These are phyloP conservation scores for Leucoraja ocellata DNA, from an alignment of 2,797 vertebrate genomes.

Conservation along the genomic window DNA sequence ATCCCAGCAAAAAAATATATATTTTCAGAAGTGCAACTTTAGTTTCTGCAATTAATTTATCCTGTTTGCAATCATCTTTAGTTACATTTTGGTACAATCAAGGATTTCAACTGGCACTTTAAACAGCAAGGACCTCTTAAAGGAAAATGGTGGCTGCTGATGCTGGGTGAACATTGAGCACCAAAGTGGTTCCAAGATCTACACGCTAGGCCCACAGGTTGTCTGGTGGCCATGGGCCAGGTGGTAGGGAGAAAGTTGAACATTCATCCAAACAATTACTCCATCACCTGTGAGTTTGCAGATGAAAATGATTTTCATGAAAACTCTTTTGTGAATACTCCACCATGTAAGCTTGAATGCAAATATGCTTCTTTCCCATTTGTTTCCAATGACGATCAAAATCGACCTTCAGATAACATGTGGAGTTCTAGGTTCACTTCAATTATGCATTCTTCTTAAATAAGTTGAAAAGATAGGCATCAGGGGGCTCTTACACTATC, in stretches of 20 bases:
- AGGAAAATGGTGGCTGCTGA: neutral
- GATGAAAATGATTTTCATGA: neutral
- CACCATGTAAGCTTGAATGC: neutral
- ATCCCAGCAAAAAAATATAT: neutral
- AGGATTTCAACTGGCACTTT: neutral
- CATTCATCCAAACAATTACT: neutral
- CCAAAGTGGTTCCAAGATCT: neutral
- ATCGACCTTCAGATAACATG: neutral
- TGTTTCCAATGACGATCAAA: neutral
- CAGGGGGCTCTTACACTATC: neutral
- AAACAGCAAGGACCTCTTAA: neutral
- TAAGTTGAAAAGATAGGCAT: neutral
- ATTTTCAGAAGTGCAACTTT: neutral
- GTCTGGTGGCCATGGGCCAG: neutral
- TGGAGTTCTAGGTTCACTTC: neutral
- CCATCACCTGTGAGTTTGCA: neutral
- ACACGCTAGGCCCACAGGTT: neutral
- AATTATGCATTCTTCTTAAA: neutral
- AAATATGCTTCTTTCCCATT: neutral
- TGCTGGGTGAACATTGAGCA: neutral
- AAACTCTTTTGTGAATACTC: neutral
- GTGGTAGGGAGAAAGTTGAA: neutral
- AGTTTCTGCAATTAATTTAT: neutral
- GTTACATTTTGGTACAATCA: neutral
- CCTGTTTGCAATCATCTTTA: neutral